Conservation (phyloP, 2,113 vertebrate species). For the Lampris megalopsis region DNA sequence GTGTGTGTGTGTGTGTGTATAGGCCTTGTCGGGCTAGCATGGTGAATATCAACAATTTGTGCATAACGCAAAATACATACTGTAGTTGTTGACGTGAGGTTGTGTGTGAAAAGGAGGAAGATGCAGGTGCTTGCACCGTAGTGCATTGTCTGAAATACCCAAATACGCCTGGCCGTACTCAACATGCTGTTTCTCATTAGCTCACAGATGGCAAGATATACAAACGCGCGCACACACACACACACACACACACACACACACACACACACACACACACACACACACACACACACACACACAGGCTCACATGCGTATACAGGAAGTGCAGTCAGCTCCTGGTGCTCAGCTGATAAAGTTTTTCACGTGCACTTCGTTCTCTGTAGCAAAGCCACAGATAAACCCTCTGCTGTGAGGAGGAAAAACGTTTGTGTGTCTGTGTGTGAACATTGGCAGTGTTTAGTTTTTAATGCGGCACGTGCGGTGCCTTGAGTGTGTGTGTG, state of each 20-base stretch:
- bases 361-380: constrained; percentile 43
- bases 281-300: constrained; percentile 4
- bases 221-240: not conserved
- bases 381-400: constrained; percentile 44
- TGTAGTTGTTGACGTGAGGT: constrained; percentile 11
- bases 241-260: constrained; percentile 4
- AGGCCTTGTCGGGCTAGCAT: no score
- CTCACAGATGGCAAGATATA: constrained; percentile 59
- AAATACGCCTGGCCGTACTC: constrained; percentile 50
- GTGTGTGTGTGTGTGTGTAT: no score
- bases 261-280: constrained; percentile 24
- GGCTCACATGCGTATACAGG: constrained; percentile 18
- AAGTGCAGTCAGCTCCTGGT: constrained; percentile 53
- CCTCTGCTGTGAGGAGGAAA: not conserved
- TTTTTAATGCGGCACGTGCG: constrained; percentile 3
- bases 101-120: not conserved
- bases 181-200: constrained; percentile 63
- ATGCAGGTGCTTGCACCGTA: constrained; percentile 9
- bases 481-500: not conserved
- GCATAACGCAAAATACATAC: not conserved
- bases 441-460: not conserved
- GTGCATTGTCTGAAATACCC: constrained; percentile 49
- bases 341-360: constrained; percentile 72
- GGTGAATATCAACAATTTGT: no score
- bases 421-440: not conserved